Conservation (phyloP, 2,113 vertebrate species). For the Synodontis membranacea region DNA sequence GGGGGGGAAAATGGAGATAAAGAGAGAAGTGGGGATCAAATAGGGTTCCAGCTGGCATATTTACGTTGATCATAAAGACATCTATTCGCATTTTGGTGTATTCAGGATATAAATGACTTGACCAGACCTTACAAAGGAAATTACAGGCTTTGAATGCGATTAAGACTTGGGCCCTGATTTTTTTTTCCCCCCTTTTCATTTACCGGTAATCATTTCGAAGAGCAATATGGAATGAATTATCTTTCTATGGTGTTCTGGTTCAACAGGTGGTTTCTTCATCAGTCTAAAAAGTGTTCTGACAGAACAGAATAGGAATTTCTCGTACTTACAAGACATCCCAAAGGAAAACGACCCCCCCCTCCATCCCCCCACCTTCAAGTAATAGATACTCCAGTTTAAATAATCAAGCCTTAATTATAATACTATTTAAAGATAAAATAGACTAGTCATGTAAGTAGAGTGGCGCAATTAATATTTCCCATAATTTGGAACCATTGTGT, state of each 20-base stretch:
- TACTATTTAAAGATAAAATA: not conserved
- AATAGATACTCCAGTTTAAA: conserved; percentile 35
- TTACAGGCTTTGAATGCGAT: conserved; percentile 35
- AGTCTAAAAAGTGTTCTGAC: conserved; percentile 28
- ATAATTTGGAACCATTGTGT: not conserved
- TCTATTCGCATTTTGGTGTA: not conserved
- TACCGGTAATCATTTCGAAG: conserved; percentile 29
- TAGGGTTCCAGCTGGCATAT: conserved; percentile 12
- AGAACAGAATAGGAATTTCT: conserved; percentile 39
- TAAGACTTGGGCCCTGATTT: conserved; percentile 5
- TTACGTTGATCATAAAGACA: conserved; percentile 24
- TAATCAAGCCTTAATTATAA: conserved; percentile 29
- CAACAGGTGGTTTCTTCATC: conserved; percentile 25
- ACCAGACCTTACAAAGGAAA: conserved; percentile 27
- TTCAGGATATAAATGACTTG: conserved; percentile 16
- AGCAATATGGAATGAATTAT: conserved; percentile 21
- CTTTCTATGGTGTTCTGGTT: conserved; percentile 12
- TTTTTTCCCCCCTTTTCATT: conserved; percentile 1
- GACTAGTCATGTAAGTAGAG: not conserved
- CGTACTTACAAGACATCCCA: conserved; percentile 7
- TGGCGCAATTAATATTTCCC: not conserved
- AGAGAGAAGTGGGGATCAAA: not conserved
- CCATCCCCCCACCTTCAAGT: not conserved
- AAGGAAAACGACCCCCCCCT: conserved; percentile 2
- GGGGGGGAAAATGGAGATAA: not conserved